These are phyloP conservation scores for Meles meles DNA, from an alignment of 2,113 vertebrate genomes.

Conservation along the genomic window DNA sequence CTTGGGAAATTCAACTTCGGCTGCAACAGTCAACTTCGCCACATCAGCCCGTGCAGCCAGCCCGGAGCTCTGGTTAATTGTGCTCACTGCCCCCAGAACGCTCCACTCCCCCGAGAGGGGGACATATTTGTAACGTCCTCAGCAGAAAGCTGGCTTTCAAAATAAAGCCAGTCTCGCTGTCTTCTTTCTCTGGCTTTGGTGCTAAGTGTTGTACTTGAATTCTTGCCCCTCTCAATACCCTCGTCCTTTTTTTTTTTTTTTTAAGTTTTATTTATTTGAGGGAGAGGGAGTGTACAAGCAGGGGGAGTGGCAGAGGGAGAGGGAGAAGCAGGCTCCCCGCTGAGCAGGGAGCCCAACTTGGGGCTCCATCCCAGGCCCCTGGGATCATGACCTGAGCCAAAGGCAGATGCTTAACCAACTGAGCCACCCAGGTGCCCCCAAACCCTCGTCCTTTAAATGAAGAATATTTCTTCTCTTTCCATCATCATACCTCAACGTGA, in stretches of 20 bases:
- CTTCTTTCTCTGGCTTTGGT: background rate
- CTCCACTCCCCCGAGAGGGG: background rate
- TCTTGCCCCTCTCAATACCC: background rate
- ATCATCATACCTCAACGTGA: background rate
- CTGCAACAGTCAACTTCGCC: background rate
- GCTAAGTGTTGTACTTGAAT: background rate
- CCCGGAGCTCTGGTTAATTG: background rate
- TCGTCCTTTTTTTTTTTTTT: background rate
- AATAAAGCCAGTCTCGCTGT: background rate
- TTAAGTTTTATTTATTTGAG: background rate
- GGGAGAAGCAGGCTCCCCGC: background rate
- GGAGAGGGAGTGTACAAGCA: background rate
- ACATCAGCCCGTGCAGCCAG: background rate
- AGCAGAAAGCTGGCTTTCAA: slow-evolving; percentile 38
- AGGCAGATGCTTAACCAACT: background rate
- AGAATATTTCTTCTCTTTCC: background rate
- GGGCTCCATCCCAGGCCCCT: no score
- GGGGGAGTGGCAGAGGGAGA: background rate
- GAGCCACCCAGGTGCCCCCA: background rate
- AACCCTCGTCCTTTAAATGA: slow-evolving; percentile 10
- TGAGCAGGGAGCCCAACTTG: background rate
- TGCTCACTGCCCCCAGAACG: background rate
- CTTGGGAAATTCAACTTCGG: slow-evolving; percentile 34
- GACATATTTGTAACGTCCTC: background rate
- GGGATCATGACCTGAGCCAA: background rate